Base-by-base conservation (phyloP, 2,797 vertebrate genomes). In the Platalea minor region DNA sequence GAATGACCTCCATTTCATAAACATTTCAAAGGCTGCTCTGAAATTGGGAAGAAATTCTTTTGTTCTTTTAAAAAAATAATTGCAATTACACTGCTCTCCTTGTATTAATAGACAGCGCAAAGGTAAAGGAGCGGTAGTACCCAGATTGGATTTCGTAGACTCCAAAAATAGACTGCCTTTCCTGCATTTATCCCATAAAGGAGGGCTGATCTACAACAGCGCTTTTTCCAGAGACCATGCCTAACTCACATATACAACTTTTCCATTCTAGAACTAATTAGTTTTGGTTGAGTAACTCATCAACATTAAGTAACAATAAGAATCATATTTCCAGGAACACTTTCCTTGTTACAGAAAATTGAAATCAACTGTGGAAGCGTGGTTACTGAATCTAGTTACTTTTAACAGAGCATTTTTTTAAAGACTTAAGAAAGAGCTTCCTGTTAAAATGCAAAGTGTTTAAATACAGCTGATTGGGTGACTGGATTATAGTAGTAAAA, bases 241-340 rank as follows among this genome's bases (percentile, higher is more conserved):
- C 64, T 15, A 85, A 85, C 65, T 93, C 75, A 46, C 48, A 94
- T 57, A 39, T 18, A 67, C 29, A 85, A 80, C 48, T 92, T 96
- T 91, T 96, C 95, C 86, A 89, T 95, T 96, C 65, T 90, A 93
- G 33, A 96, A 59, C 48, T 93, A 77, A 96, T 94, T 96, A 54
- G 91, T 87, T 95, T 95, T 96, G 88, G 96, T 96, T 95, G 65
- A 77, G 82, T 94, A 95, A 85, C 68, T 96, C 94, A 85, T 92
- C 86, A 91, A 88, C 91, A 75, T 95, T 77, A 95, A 96, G 88
- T 78, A 95, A 89, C 92, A 94, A 93, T 92, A 87, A 84, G 95
- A 96, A 95, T 94, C 92, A 81, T 92, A 76, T 91, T 96, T 95
- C 90, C 88, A 94, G 89, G 85, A 96, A 95, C 84, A 89, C 84